Evolutionary conservation across 2,113 vertebrate genomes (phyloP).

Genomic region (Aspidoscelis tigris): DNA sequence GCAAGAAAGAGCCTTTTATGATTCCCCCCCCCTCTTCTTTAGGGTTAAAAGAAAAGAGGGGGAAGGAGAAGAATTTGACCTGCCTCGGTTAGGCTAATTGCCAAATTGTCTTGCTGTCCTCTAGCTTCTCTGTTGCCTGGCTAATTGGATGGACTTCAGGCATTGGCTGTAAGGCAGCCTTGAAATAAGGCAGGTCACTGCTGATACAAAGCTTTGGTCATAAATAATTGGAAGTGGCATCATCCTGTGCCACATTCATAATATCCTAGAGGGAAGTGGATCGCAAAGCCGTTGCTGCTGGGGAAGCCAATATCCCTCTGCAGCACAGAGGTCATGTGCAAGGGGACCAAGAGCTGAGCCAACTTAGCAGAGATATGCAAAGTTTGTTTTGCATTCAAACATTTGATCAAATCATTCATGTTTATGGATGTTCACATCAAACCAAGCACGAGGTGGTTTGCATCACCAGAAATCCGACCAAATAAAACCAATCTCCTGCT

Average conservation of each 20-base stretch:
- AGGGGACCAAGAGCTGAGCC: background rate
- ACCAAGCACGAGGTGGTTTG: too few relatives aligned
- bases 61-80: constrained; percentile 47
- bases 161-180: constrained; percentile 32
- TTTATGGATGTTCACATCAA: too few relatives aligned
- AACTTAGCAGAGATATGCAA: too few relatives aligned
- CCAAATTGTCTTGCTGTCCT: constrained; percentile 55
- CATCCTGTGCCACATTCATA: constrained; percentile 20
- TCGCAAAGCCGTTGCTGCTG: background rate
- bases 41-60: constrained; percentile 31
- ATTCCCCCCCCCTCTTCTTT: constrained; percentile 59
- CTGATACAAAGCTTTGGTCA: constrained; percentile 16
- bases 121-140: constrained; percentile 43
- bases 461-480: too few relatives aligned
- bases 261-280: constrained; percentile 4
- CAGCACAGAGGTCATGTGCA: background rate
- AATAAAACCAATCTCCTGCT: too few relatives aligned
- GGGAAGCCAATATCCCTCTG: background rate
- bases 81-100: constrained; percentile 52
- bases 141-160: constrained; percentile 59
- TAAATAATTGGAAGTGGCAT: constrained; percentile 40
- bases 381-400: too few relatives aligned
- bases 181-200: constrained; percentile 29
- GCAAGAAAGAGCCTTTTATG: constrained; percentile 38
- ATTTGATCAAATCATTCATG: too few relatives aligned